These are phyloP conservation scores for Platyrinchus mystaceus DNA, from an alignment of 2,797 vertebrate genomes.

Conservation along the genomic window DNA sequence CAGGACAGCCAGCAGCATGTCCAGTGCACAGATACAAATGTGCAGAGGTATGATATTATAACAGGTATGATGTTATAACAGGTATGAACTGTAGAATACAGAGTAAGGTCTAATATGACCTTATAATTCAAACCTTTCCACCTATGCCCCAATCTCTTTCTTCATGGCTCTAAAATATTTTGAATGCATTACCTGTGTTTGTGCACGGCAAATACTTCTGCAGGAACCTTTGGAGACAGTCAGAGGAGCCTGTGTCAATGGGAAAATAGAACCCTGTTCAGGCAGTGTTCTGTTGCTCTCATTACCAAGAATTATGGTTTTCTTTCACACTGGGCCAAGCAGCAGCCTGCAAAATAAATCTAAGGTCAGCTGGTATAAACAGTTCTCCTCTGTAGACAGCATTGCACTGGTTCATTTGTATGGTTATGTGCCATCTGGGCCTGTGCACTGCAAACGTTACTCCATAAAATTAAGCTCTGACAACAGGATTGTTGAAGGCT, in stretches of 20 bases:
- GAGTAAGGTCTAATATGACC: neutral
- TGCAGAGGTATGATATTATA: neutral
- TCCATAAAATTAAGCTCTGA: neutral
- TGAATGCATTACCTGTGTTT: neutral
- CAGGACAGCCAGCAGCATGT: neutral
- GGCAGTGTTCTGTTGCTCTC: neutral
- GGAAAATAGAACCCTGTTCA: neutral
- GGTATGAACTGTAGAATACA: neutral
- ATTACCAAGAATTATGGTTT: neutral
- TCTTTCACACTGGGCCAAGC: slow-evolving; percentile 14
- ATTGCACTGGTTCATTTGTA: neutral
- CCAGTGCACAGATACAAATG: neutral
- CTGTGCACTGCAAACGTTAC: neutral
- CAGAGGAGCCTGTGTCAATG: neutral
- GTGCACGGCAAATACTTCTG: neutral
- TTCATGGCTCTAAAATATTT: neutral
- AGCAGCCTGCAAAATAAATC: neutral
- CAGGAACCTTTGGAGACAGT: neutral
- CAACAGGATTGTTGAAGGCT: neutral
- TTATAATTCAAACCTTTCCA: neutral
- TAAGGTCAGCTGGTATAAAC: neutral
- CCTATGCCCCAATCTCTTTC: neutral
- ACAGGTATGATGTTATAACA: neutral
- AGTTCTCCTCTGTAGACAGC: neutral
- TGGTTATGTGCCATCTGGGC: neutral